Base-by-base conservation (phyloP, 2,797 vertebrate genomes). In the Miichthys miiuy region DNA sequence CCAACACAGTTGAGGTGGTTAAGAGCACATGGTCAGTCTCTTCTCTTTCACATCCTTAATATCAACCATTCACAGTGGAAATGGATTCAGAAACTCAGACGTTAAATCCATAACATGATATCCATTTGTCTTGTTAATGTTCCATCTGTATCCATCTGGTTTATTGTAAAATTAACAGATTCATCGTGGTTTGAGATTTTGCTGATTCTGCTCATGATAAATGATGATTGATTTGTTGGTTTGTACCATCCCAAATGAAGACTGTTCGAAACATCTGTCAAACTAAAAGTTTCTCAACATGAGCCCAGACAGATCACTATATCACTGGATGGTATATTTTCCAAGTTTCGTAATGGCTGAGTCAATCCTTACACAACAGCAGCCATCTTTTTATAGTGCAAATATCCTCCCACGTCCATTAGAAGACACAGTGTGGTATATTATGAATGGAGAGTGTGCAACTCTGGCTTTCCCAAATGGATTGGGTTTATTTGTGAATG, bases 361-460 rank as follows among this genome's bases (percentile, higher is more conserved):
- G 21, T 64, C 41, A 60, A 41, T 41, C 18, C 52, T 68, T 70
- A 42, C 25, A 70, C 61, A 55, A 42, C 50, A 58, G 68, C n/a
- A 9, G 21, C 25, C 58, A 52, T 74, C 25, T 44, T 75, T 73
- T 67, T 71, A 34, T 62, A n/a, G 63, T 10, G 10, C 57, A 82
- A 77, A 78, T 56, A 80, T 73, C 77, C 73, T 71, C 72, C 63
- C 72, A 87, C 82, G 3, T 72, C 63, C 67, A 82, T 86, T 78
- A 79, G 73, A 63, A 55, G 9, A 68, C 54, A 62, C 54, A 25
- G 16, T 52, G 76, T 56, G 48, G 46, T 66, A 57, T 77, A 77
- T 84, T 82, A 77, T 81, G 70, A 89, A 85, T 81, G 72, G 75
- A 75, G 64, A 74, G 65, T 52, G 70, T 27, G 58, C 64, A 70